These are phyloP conservation scores for Bombylius major DNA, from an alignment of 2,888 invertebrate genomes.

Conservation along the genomic window DNA sequence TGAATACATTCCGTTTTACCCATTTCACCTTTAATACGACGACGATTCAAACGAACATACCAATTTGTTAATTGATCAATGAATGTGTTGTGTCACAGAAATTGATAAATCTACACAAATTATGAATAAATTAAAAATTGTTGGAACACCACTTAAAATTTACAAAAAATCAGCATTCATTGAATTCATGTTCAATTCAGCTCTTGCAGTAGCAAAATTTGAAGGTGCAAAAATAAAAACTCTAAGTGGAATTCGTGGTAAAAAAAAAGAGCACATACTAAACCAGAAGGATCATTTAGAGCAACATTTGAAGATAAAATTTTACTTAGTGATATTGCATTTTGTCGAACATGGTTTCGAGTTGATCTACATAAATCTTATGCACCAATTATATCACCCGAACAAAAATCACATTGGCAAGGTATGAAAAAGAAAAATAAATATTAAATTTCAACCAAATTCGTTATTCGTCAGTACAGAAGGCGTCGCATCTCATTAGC, in stretches of 20 bases:
- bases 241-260: constrained; percentile 93
- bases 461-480: no score
- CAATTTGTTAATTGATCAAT: constrained; percentile 97
- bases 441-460: constrained; percentile 56
- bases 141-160: no score
- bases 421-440: constrained; percentile 85
- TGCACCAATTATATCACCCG: constrained; percentile 77
- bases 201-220: no score
- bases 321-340: constrained; percentile 83
- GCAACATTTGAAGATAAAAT: constrained; percentile 99
- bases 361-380: constrained; percentile 90
- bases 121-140: no score
- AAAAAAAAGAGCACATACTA: constrained; percentile 89
- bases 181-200: no score
- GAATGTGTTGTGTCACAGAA: no score
- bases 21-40: constrained; percentile 83
- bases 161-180: no score
- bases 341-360: constrained; percentile 92
- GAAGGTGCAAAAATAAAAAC: constrained; percentile 91
- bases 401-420: constrained; percentile 73
- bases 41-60: constrained; percentile 96
- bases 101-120: no score
- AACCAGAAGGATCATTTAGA: constrained; percentile 70
- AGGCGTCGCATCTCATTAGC: no score
- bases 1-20: constrained; percentile 67